A percentile compares a stretch with the other conserved stretches of the same genome.
Conservation (phyloP, 2,797 vertebrate species). For the Acanthopagrus latus region DNA sequence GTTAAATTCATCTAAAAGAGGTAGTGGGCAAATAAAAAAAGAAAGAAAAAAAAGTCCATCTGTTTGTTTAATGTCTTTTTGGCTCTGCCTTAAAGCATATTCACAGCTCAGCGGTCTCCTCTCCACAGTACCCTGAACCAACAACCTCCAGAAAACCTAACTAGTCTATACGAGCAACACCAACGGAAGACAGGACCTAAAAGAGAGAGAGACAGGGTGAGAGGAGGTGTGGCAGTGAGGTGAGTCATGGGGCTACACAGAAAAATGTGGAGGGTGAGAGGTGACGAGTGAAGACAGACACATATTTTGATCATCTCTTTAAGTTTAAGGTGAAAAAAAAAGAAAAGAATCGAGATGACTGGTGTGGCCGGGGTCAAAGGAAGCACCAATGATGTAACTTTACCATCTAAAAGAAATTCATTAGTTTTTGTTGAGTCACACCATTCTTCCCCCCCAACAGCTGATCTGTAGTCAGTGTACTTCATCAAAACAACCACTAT, state of each 20-base stretch:
- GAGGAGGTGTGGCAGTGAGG: constrained; percentile 64
- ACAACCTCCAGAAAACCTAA: constrained; percentile 56
- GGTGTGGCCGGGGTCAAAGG: constrained; percentile 74
- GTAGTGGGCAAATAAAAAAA: constrained; percentile 68
- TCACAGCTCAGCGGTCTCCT: constrained; percentile 79
- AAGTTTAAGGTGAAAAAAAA: constrained; percentile 63
- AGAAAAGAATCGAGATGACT: constrained; percentile 59
- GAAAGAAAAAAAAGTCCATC: constrained; percentile 38
- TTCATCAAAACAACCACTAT: constrained; percentile 11
- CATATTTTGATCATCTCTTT: constrained; percentile 57
- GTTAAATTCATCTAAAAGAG: constrained; percentile 65
- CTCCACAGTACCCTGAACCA: constrained; percentile 52
- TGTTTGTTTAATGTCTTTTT: constrained; percentile 61
- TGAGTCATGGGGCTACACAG: constrained; percentile 64
- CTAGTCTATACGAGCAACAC: constrained; percentile 66
- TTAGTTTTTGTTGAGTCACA: constrained; percentile 53
- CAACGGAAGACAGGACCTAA: constrained; percentile 73
- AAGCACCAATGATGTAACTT: constrained; percentile 86
- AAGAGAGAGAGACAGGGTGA: constrained; percentile 43
- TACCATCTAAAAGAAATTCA: constrained; percentile 71
- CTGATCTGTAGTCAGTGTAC: constrained; percentile 54
- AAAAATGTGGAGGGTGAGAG: constrained; percentile 55
- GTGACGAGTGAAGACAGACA: constrained; percentile 60
- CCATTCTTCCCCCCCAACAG: constrained; percentile 24
- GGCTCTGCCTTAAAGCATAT: constrained; percentile 69